Conservation (phyloP, 2,113 vertebrate species). For the Pluvianellus socialis region DNA sequence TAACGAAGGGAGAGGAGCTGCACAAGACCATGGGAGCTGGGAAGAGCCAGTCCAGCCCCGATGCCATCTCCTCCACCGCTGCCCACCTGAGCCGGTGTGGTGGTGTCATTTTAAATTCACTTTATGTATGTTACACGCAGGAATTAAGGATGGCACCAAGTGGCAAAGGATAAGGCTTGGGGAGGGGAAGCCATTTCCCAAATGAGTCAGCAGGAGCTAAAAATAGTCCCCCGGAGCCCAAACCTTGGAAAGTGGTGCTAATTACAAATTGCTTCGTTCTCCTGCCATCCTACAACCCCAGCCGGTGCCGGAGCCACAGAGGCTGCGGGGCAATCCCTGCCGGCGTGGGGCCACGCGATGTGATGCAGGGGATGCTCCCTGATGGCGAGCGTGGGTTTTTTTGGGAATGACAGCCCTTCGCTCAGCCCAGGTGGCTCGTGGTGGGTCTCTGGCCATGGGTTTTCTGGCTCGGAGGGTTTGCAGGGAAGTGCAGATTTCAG, state of each 20-base stretch:
- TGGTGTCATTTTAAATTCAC: not conserved
- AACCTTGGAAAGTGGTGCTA: not conserved
- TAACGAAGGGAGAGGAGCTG: not conserved
- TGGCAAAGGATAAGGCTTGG: not conserved
- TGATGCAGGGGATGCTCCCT: not conserved
- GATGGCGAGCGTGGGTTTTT: accelerated
- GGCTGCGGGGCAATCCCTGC: not conserved
- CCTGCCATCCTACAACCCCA: not conserved
- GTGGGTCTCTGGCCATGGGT: accelerated
- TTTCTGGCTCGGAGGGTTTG: accelerated
- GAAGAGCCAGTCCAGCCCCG: accelerated
- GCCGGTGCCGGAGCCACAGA: accelerated
- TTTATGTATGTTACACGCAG: not conserved
- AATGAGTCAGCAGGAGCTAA: slow-evolving; percentile 22
- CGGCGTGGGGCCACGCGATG: too few species aligned
- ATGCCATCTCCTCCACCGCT: not conserved
- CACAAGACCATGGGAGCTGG: not conserved
- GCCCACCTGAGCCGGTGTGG: not conserved
- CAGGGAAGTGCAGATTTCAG: not conserved
- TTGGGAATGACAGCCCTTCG: accelerated
- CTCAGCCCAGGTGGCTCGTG: not conserved
- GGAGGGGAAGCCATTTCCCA: not conserved
- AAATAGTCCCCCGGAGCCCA: not conserved
- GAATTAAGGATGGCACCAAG: not conserved
- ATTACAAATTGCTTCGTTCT: not conserved